Evolutionary conservation across 2,797 vertebrate genomes (phyloP).

Genomic region (Parauchenoglanis punctatus): DNA sequence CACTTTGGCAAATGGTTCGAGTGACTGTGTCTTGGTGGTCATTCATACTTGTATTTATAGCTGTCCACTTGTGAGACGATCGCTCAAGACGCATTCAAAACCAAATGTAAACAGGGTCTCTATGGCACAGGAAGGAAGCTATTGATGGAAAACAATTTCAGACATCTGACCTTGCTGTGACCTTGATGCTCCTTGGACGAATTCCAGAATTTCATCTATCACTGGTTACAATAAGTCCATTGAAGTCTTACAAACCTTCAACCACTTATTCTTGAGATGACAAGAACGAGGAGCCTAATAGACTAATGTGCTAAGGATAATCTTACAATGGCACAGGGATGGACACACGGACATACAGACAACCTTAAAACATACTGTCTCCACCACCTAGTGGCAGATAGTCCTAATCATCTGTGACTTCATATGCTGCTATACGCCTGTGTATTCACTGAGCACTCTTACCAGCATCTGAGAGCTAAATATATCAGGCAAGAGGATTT

Average conservation of each 20-base stretch:
- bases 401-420: not conserved
- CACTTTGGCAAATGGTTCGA: too few relatives aligned
- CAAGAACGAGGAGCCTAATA: not conserved
- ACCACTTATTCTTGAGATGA: not conserved
- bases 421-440: constrained; percentile 4
- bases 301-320: not conserved
- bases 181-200: not conserved
- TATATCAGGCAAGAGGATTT: constrained; percentile 39
- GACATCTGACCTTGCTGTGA: not conserved
- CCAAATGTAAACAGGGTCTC: too few relatives aligned
- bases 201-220: not conserved
- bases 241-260: not conserved
- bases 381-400: not conserved
- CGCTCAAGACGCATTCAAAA: too few relatives aligned
- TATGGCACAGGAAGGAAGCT: not conserved
- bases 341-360: not conserved
- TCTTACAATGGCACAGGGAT: not conserved
- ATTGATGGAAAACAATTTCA: not conserved
- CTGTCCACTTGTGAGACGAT: too few relatives aligned
- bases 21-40: too few relatives aligned
- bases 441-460: constrained; percentile 9
- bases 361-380: not conserved
- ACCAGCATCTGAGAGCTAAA: not conserved
- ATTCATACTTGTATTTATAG: too few relatives aligned
- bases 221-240: not conserved